Evolutionary conservation across 2,888 invertebrate genomes (phyloP), one percentile per base, ranked within the genome.

Genomic region (Idaea dimidiata): DNA sequence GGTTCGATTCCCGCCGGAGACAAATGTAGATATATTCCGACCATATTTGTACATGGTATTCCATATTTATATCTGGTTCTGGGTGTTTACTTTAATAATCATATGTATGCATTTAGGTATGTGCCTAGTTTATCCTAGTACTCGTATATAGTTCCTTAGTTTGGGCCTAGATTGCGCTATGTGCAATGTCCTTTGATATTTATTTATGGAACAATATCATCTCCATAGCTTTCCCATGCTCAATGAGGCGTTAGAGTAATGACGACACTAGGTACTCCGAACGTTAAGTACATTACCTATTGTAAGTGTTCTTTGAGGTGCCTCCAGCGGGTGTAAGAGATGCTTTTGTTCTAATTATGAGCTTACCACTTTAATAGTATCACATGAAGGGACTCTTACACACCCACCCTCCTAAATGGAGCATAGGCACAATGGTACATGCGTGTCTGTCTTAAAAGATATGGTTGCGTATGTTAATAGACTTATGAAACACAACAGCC

Each of bases 281-380:
- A 80, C 82, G 84, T 85, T 89, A 91, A 91, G 91, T 89, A 91
- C 89, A 90, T 91, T 91, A 91, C 87, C 89, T 88, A 91, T 91
- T 91, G 90, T 89, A 87, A 88, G 88, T 84, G 88, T 89, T 86
- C 89, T 88, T 84, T 86, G 86, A 89, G 88, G 85, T 80, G 81
- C 79, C 82, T 84, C 79, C 83, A 77, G 76, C 81, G 77, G 78
- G 83, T 81, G 86, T 83, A 79, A 76, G 80, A 74, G 78, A 82
- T 82, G 88, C 89, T 88, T 84, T 86, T 81, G 88, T 89, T 85
- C 87, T 90, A 91, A 91, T 91, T 89, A 90, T 86, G 83, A 86
- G 77, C 78, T 74, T 74, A 76, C 73, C 73, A 74, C 72, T 72
- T 73, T 72, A 70, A 69, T 67, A 68, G 64, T 66, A 70, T 72